phyloP scores from a whole-genome alignment of 2,113 vertebrate species.

The Tympanuchus pallidicinctus region DNA sequence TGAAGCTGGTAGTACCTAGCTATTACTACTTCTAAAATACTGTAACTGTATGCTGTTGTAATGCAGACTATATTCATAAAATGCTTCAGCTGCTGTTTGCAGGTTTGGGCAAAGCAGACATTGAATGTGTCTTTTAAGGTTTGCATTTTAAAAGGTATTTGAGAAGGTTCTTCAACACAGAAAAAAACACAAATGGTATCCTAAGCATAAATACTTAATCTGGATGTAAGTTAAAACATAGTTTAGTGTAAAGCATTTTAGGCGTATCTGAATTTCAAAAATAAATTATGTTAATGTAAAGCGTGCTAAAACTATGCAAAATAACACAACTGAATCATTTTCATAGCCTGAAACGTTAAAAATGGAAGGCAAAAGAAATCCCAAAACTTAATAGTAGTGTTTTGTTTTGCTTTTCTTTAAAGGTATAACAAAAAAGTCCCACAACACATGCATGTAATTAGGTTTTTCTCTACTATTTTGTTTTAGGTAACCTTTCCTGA shows the following conservation, averaged over 20 bases:
- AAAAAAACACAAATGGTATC: background rate
- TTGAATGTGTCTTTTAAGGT: background rate
- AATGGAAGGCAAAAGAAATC: background rate
- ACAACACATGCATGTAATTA: background rate
- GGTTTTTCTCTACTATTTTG: background rate
- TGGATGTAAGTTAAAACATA: background rate
- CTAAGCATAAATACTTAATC: background rate
- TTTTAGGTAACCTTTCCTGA: conserved; percentile 95
- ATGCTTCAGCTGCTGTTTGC: background rate
- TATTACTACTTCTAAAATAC: background rate
- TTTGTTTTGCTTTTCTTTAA: background rate
- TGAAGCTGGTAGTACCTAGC: background rate
- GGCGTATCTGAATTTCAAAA: background rate
- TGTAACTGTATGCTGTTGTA: rapidly evolving
- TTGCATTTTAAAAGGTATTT: background rate
- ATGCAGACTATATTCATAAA: background rate
- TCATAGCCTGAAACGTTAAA: background rate
- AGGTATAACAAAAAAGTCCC: background rate
- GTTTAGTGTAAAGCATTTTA: background rate
- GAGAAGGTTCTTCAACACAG: background rate
- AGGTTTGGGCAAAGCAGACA: background rate
- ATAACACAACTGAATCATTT: background rate
- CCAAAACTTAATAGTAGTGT: background rate
- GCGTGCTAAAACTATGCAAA: background rate
- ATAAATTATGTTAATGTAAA: background rate